These are phyloP conservation scores for Chaenocephalus aceratus DNA, from an alignment of 2,113 vertebrate species.

Conservation along the genomic window DNA sequence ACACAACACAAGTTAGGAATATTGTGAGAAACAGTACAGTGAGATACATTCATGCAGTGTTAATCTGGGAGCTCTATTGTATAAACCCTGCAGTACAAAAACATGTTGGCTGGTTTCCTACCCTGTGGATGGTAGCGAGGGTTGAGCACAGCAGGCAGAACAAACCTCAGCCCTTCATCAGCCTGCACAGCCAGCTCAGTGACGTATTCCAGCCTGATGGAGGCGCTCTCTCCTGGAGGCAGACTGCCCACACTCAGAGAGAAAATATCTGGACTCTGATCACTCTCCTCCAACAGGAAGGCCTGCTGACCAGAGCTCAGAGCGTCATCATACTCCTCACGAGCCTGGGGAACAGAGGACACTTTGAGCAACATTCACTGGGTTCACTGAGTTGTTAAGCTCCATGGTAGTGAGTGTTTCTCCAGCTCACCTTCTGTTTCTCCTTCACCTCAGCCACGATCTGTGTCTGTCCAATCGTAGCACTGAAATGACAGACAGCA, in stretches of 20 bases:
- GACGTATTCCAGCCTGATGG: conserved; percentile 84
- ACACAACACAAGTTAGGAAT: conserved; percentile 27
- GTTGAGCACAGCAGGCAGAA: conserved; percentile 87
- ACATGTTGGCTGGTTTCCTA: conserved; percentile 46
- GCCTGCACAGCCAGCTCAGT: conserved; percentile 85
- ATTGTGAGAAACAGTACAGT: too few relatives aligned
- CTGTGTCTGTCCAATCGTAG: conserved; percentile 80
- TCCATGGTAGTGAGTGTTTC: not conserved
- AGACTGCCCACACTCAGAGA: conserved; percentile 86
- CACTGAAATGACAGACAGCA: conserved; percentile 86
- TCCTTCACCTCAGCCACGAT: conserved; percentile 86
- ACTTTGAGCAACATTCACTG: not conserved
- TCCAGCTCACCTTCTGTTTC: conserved; percentile 79
- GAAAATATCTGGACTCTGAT: conserved; percentile 84
- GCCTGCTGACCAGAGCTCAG: conserved; percentile 84
- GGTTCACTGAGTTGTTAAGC: not conserved
- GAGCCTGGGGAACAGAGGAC: conserved; percentile 73
- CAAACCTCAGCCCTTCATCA: conserved; percentile 84
- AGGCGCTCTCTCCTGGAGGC: conserved; percentile 79
- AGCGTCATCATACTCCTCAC: conserved; percentile 83
- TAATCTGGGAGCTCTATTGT: too few relatives aligned
- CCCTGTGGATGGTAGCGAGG: conserved; percentile 84
- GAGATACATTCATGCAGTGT: too few relatives aligned
- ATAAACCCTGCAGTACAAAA: too few relatives aligned
- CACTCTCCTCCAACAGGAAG: conserved; percentile 86